phyloP scores from a whole-genome alignment of 2,797 vertebrate species.

The Pyrocephalus nanus region DNA sequence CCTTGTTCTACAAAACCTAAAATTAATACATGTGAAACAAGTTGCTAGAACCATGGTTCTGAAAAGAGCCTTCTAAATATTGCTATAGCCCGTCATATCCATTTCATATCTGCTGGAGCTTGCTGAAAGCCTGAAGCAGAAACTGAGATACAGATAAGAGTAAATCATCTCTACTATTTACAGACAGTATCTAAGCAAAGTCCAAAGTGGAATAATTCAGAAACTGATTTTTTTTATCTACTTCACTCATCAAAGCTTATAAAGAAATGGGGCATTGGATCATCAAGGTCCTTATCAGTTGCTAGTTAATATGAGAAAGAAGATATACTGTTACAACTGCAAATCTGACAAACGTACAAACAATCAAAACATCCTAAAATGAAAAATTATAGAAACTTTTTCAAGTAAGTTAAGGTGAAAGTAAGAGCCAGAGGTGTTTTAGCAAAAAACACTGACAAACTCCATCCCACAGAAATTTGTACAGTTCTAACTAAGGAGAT shows the following conservation, averaged over 20 bases:
- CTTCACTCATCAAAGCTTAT: slow-evolving; percentile 3
- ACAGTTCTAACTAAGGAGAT: neutral
- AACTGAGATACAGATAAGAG: neutral
- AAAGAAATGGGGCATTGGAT: neutral
- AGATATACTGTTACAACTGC: neutral
- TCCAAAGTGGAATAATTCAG: neutral
- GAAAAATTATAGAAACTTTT: neutral
- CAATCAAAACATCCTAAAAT: neutral
- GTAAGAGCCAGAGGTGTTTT: neutral
- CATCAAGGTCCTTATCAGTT: neutral
- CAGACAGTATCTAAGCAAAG: neutral
- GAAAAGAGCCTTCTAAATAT: slow-evolving; percentile 3
- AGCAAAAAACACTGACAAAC: neutral
- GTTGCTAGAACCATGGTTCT: neutral
- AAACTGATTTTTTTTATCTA: neutral
- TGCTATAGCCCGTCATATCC: neutral
- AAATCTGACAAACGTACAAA: neutral
- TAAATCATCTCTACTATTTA: neutral
- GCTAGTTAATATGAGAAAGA: neutral
- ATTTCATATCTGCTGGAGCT: neutral
- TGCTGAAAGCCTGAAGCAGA: neutral
- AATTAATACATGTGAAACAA: neutral
- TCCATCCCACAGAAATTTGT: neutral
- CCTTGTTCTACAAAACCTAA: neutral
- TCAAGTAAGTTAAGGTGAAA: neutral